Percentiles rank a stretch among this genome's conserved stretches.
These are phyloP conservation scores for Odontomyia ornata DNA, from an alignment of 2,888 invertebrate species.

Conservation along the genomic window DNA sequence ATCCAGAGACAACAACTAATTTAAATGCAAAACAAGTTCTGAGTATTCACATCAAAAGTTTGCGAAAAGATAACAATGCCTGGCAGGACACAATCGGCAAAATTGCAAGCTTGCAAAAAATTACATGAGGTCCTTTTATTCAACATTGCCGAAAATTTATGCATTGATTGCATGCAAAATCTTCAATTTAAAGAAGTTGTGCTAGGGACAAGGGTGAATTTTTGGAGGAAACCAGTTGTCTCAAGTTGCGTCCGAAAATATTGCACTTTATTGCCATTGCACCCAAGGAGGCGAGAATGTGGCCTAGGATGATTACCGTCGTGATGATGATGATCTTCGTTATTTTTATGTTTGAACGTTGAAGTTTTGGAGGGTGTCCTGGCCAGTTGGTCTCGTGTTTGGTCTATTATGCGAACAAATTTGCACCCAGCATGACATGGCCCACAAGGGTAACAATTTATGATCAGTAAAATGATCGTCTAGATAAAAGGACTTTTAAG, in stretches of 20 bases:
- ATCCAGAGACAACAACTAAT: too few relatives aligned
- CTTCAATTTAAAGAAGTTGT: too few relatives aligned
- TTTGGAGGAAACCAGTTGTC: not conserved
- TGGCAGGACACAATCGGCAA: not conserved
- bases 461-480: constrained; percentile 14
- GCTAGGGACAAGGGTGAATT: too few relatives aligned
- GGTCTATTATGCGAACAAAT: constrained; percentile 43
- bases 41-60: constrained; percentile 8
- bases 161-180: not conserved
- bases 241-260: not conserved
- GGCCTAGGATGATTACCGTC: too few relatives aligned
- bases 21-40: not conserved
- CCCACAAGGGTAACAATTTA: constrained; percentile 34
- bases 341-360: too few relatives aligned
- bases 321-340: too few relatives aligned
- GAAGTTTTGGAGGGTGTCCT: constrained; percentile 13
- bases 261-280: not conserved
- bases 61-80: not conserved
- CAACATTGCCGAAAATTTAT: constrained; percentile 9
- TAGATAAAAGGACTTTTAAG: not conserved
- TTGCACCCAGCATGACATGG: constrained; percentile 46
- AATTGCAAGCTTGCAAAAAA: not conserved
- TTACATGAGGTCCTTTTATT: not conserved
- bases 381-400: constrained; percentile 34
- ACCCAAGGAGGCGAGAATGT: constrained; percentile 1